Base-by-base conservation (phyloP, 2,113 vertebrate species). In the Solea senegalensis region DNA sequence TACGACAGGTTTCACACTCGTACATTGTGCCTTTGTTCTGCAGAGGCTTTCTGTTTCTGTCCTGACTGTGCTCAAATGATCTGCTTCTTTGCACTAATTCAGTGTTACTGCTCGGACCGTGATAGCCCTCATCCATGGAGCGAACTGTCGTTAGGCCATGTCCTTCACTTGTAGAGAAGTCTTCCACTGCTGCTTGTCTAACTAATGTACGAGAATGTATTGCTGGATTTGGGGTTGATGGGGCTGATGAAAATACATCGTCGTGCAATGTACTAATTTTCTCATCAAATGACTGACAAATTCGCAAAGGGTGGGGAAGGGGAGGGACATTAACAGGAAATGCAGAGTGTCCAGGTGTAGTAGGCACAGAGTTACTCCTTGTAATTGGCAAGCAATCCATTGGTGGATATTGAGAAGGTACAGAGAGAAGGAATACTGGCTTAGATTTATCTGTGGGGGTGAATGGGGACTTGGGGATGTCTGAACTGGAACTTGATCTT, bases 361-460 rank as follows among this genome's bases (percentile, higher is more conserved):
- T 91, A 5, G 98, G 98, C 96, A 99, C 96, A 13, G 98, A 99
- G 93, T 99, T 98, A 84, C 98, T 99, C 90, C 98, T 94, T 10
- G 98, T 99, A 62, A 99, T 99, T 75, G 98, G 97, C 88, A 99
- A 95, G 92, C 96, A 98, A 81, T 99, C 98, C 81, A 99, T 95
- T 8, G 91, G 82, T 27, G 94, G 90, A 82, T 94, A 94, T 56
- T 93, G 93, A 67, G 96, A 93, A 3, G 98, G 97, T 45, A 99
- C 97, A 6, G 98, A 98, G 62, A 99, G 93, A 78, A 99, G 95
- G 81, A 99, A 98, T 83, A 99, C 95, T 78, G 95, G 96, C 84
- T 99, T 99, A 8, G 96, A 96, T 86, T 98, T 98, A 63, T 99
- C 98, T 44, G 96, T 97, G 3, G 98, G 98, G 14, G 98, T 99